These are phyloP conservation scores for Prolemur simus DNA, from an alignment of 2,113 vertebrate species.

Conservation along the genomic window DNA sequence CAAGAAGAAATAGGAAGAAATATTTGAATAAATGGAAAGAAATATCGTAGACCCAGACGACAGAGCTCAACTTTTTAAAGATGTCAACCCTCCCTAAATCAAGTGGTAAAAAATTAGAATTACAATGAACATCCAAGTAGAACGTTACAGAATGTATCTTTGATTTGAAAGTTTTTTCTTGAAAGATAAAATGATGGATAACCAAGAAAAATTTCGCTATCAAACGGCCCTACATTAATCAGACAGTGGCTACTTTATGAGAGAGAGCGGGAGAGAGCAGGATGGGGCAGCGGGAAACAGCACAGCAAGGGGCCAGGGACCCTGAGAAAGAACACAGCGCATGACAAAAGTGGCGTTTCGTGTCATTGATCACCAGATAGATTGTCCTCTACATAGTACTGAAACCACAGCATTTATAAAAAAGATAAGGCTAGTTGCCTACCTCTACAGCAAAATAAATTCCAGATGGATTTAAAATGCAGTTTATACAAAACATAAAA, in stretches of 20 bases:
- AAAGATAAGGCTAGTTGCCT: background rate
- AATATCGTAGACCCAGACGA: background rate
- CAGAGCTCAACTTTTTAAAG: background rate
- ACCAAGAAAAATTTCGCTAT: background rate
- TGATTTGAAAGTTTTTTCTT: background rate
- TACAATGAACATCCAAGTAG: background rate
- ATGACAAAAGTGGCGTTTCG: background rate
- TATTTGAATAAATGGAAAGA: background rate
- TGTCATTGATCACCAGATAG: background rate
- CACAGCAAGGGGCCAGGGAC: no score
- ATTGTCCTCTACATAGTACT: background rate
- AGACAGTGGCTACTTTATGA: background rate
- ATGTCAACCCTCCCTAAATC: background rate
- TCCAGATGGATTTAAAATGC: background rate
- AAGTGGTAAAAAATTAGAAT: background rate
- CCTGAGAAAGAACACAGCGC: rapidly evolving
- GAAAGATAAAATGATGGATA: background rate
- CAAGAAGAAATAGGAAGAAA: background rate
- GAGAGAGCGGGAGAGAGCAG: background rate
- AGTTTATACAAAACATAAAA: background rate
- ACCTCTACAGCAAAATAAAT: background rate
- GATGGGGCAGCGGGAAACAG: background rate
- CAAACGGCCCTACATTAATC: background rate
- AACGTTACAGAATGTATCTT: background rate
- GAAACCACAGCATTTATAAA: background rate